Evolutionary conservation across 2,888 invertebrate species (phyloP).

Genomic region (Chorisops tibialis): DNA sequence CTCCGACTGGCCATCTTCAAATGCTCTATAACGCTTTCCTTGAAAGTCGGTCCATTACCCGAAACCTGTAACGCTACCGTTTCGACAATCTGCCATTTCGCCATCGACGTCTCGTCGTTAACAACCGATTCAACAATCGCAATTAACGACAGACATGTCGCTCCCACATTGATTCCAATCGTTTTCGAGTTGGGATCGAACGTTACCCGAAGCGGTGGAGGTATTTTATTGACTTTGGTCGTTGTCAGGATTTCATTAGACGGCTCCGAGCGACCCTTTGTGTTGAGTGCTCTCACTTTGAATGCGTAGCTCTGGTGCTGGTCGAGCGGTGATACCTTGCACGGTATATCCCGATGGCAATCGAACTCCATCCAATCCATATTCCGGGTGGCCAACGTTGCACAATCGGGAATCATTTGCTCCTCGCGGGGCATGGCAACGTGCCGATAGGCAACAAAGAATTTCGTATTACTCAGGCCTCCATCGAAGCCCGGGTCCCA

Average conservation of each 20-base stretch:
- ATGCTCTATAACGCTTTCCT: constrained; percentile 67
- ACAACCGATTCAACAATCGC: constrained; percentile 72
- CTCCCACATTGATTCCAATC: constrained; percentile 74
- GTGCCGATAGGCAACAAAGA: constrained; percentile 77
- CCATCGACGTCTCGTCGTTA: constrained; percentile 57
- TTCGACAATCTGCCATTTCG: constrained; percentile 69
- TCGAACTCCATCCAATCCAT: constrained; percentile 79
- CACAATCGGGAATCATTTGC: constrained; percentile 61
- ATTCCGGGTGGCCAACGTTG: constrained; percentile 57
- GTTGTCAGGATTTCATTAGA: constrained; percentile 79
- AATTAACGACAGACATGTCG: constrained; percentile 73
- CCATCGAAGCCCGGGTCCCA: constrained; percentile 93
- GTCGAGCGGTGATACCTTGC: constrained; percentile 80
- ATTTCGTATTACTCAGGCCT: constrained; percentile 80
- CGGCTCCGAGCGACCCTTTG: constrained; percentile 81
- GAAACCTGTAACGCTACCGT: constrained; percentile 69
- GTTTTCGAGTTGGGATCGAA: constrained; percentile 76
- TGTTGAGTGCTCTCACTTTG: constrained; percentile 85
- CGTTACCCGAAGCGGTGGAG: constrained; percentile 74
- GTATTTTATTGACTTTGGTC: constrained; percentile 81
- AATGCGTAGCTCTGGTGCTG: constrained; percentile 84
- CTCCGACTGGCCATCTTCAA: constrained; percentile 54
- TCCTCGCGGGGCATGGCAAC: constrained; percentile 61
- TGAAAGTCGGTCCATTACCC: constrained; percentile 65
- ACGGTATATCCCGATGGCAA: constrained; percentile 81